These are phyloP conservation scores for Oryctes rhinoceros DNA, from an alignment of 1,140 invertebrate genomes.

Conservation along the genomic window DNA sequence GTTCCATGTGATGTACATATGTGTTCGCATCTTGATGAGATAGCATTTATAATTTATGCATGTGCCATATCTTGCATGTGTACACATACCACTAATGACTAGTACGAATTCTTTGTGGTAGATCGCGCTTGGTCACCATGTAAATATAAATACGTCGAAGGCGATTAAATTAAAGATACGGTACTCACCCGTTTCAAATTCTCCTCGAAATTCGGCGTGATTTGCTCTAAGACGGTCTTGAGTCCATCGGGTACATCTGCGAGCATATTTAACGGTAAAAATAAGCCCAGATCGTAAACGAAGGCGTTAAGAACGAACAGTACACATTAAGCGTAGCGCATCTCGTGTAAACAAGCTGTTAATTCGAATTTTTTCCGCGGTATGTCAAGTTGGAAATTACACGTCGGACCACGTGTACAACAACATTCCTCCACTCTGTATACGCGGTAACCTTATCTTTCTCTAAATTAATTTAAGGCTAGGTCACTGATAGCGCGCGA, in stretches of 20 bases:
- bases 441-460: background rate
- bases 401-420: background rate
- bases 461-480: conserved; percentile 4
- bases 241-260: conserved; percentile 51
- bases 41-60: too few relatives aligned
- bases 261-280: background rate
- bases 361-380: background rate
- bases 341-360: background rate
- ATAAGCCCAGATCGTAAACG: background rate
- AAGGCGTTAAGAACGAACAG: background rate
- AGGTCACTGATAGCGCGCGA: background rate
- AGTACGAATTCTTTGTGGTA: background rate
- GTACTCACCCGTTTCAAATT: conserved; percentile 53
- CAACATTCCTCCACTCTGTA: background rate
- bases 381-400: background rate
- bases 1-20: too few relatives aligned
- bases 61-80: too few relatives aligned
- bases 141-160: too few relatives aligned
- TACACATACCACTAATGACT: background rate
- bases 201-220: conserved; percentile 53
- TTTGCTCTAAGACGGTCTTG: conserved; percentile 45
- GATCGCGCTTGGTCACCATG: background rate
- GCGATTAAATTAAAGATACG: background rate
- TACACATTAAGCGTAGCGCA: background rate
- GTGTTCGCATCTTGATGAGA: too few relatives aligned